A percentile compares a stretch with the other conserved stretches of the same genome.
Conservation (phyloP, 30 jellyfish, hydroid and myxozoan genomes). For the Hydractinia echinata region DNA sequence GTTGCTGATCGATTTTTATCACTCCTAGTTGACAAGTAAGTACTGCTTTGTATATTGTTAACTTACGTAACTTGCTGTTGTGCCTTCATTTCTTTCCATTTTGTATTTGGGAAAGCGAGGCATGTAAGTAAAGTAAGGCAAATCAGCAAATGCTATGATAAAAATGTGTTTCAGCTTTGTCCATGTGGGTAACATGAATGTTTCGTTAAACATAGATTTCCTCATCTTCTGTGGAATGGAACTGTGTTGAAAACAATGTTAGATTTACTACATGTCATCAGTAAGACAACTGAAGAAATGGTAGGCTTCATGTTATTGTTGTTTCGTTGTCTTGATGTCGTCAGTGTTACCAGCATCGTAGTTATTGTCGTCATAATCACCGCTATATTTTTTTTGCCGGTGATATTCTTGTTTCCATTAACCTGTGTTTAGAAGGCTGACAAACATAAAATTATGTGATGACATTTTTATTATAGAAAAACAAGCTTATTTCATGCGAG, state of each 20-base stretch:
- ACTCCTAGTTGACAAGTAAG: constrained; percentile 79
- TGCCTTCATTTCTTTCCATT: too few species aligned
- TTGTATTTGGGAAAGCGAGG: too few species aligned
- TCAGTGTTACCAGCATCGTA: neutral
- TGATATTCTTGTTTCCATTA: too few species aligned
- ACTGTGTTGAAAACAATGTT: constrained; percentile 80
- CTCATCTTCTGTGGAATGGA: constrained; percentile 92
- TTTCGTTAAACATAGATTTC: constrained; percentile 47
- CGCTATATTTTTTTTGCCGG: too few species aligned
- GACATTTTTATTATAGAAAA: constrained; percentile 35
- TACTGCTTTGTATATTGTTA: neutral
- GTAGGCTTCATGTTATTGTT: constrained; percentile 30
- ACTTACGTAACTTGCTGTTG: too few species aligned
- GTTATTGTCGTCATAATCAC: neutral
- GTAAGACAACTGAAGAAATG: constrained; percentile 49
- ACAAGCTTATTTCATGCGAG: constrained; percentile 45
- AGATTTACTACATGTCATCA: constrained; percentile 65
- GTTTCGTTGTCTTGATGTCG: neutral
- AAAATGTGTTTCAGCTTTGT: too few species aligned
- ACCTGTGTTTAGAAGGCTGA: too few species aligned
- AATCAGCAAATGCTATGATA: too few species aligned
- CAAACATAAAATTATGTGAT: neutral
- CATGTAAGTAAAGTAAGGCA: too few species aligned
- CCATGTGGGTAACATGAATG: too few species aligned
- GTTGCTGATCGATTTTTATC: constrained; percentile 88